phyloP scores from a whole-genome alignment of 1,140 invertebrate genomes.

The Colletes latitarsis region DNA sequence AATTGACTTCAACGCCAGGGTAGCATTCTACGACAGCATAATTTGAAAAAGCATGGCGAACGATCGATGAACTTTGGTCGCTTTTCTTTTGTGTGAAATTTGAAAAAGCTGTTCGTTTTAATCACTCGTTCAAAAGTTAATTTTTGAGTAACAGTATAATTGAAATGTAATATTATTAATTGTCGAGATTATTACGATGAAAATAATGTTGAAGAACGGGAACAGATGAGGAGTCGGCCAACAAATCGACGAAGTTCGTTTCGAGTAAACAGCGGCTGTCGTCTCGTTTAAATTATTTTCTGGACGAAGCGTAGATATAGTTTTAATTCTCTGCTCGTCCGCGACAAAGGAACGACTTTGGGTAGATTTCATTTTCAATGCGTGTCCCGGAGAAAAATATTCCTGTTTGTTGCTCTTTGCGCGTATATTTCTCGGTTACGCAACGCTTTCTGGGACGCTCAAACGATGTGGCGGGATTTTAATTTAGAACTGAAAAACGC shows the following conservation, averaged over 20 bases:
- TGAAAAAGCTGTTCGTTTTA: too few species aligned
- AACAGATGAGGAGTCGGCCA: too few species aligned
- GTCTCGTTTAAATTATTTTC: conserved; percentile 23
- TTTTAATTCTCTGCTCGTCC: conserved; percentile 30
- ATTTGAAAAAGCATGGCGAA: too few species aligned
- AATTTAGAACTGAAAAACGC: conserved; percentile 17
- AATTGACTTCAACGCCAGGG: too few species aligned
- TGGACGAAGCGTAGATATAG: neutral
- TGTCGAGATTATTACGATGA: neutral
- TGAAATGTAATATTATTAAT: too few species aligned
- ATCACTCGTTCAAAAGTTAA: too few species aligned
- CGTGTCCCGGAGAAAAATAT: neutral
- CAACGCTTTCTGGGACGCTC: neutral
- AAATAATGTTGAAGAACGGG: neutral
- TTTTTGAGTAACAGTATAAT: too few species aligned
- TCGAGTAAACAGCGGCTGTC: conserved; percentile 1
- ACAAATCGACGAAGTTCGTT: neutral
- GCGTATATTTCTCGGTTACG: conserved; percentile 7
- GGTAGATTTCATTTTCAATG: conserved; percentile 39
- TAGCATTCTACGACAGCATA: too few species aligned
- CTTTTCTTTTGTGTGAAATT: too few species aligned
- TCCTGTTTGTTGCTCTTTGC: neutral
- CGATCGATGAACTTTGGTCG: too few species aligned
- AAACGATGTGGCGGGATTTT: neutral
- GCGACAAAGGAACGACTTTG: neutral